phyloP scores from a whole-genome alignment of 2,888 invertebrate species.

The Anagyrus pseudococci region DNA sequence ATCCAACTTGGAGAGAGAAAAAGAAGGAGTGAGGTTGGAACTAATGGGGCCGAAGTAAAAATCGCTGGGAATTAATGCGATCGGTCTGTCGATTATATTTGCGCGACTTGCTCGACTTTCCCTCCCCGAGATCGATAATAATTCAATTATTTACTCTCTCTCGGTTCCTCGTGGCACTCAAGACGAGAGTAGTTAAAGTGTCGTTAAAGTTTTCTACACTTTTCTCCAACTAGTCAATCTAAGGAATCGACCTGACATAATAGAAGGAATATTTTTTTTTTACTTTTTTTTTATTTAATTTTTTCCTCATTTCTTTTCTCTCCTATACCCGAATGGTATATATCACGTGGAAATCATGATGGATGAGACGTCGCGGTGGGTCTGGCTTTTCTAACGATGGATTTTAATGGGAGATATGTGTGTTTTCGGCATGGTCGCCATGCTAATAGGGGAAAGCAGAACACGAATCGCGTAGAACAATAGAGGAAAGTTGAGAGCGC shows the following conservation, averaged over 20 bases:
- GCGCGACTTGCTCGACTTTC: not conserved
- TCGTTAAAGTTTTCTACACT: not conserved
- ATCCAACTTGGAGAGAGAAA: constrained; percentile 15
- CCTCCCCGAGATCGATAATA: not conserved
- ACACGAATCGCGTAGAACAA: constrained; percentile 13
- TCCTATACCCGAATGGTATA: too few relatives aligned
- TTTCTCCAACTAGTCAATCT: too few relatives aligned
- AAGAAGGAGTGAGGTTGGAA: too few relatives aligned
- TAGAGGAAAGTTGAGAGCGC: constrained; percentile 20
- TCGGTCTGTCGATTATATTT: not conserved
- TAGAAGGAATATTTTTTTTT: not conserved
- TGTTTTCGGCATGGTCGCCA: constrained; percentile 11
- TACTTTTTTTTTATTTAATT: not conserved
- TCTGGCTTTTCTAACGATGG: not conserved
- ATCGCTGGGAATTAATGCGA: constrained; percentile 22
- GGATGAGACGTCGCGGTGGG: not conserved
- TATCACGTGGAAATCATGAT: not conserved
- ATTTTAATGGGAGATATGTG: not conserved
- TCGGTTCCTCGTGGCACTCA: not conserved
- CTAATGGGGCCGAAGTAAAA: constrained; percentile 6
- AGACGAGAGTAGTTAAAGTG: not conserved
- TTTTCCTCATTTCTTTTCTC: too few relatives aligned
- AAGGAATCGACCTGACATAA: not conserved
- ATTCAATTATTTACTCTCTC: constrained; percentile 7
- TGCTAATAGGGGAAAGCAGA: constrained; percentile 29